These are phyloP conservation scores for Pteria penguin DNA, from an alignment of 2,888 invertebrate species.

Conservation along the genomic window DNA sequence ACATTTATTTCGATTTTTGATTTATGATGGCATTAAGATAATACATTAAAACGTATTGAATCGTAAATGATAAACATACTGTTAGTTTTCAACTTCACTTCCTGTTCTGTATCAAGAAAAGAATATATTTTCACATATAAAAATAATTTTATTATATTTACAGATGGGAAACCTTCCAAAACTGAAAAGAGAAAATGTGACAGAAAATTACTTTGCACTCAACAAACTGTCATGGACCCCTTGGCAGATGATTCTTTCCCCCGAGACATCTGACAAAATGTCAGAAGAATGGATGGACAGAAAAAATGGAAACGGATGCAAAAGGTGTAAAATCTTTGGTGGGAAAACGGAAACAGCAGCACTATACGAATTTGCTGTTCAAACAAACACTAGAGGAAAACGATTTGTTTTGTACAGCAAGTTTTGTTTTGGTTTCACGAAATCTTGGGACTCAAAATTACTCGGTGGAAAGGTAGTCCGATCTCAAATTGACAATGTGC, in stretches of 20 bases:
- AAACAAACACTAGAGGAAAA: slow-evolving; percentile 22
- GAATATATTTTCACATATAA: too few species aligned
- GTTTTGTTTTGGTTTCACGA: slow-evolving; percentile 39
- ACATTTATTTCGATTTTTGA: too few species aligned
- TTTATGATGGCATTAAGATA: too few species aligned
- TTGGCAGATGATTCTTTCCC: slow-evolving; percentile 47
- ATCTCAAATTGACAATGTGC: slow-evolving; percentile 34
- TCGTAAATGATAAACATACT: too few species aligned
- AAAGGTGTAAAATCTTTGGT: slow-evolving; percentile 30
- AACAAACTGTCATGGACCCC: slow-evolving; percentile 48
- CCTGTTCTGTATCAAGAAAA: too few species aligned
- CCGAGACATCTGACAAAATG: not conserved
- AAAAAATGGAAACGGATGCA: slow-evolving; percentile 33
- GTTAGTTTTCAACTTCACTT: too few species aligned
- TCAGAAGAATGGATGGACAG: slow-evolving; percentile 23
- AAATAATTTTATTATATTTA: slow-evolving; percentile 14
- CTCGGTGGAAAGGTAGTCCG: slow-evolving; percentile 27
- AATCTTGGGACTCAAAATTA: slow-evolving; percentile 40
- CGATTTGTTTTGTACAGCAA: slow-evolving; percentile 41
- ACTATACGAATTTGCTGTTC: slow-evolving; percentile 47
- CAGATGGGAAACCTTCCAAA: slow-evolving; percentile 27
- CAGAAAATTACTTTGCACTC: slow-evolving; percentile 46
- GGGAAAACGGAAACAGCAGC: slow-evolving; percentile 32
- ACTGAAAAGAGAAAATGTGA: slow-evolving; percentile 43
- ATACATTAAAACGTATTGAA: too few species aligned